A percentile compares a stretch with the other conserved stretches of the same genome.
Evolutionary conservation across 2,888 invertebrate species (phyloP).

Genomic region (Fissipunctia ypsillon): DNA sequence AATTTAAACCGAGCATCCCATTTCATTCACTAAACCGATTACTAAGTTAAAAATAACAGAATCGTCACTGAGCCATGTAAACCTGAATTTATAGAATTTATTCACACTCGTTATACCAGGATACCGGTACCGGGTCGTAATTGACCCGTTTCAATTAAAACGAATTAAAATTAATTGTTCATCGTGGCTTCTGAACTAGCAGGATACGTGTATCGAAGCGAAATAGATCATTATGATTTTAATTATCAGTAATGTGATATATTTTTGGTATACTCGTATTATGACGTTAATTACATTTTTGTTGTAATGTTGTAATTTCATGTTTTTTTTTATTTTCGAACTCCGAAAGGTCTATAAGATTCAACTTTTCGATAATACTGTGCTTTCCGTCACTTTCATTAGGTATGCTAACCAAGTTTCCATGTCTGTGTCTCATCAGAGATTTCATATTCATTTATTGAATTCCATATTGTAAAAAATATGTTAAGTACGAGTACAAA

Average conservation of each 20-base stretch:
- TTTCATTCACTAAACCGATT: slow-evolving; percentile 42
- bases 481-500: too few relatives aligned
- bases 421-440: background rate
- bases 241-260: slow-evolving; percentile 29
- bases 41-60: background rate
- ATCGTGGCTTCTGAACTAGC: background rate
- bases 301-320: background rate
- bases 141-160: slow-evolving; percentile 20
- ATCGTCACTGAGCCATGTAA: background rate
- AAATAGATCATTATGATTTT: slow-evolving; percentile 36
- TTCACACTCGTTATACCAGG: background rate
- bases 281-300: background rate
- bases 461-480: too few relatives aligned
- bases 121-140: slow-evolving; percentile 23
- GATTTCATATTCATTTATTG: too few relatives aligned
- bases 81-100: slow-evolving; percentile 11
- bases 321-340: background rate
- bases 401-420: background rate
- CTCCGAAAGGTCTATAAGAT: too few relatives aligned
- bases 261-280: slow-evolving; percentile 7
- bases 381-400: background rate
- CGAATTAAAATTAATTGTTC: slow-evolving; percentile 28
- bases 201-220: slow-evolving; percentile 24
- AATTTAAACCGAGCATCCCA: slow-evolving; percentile 28
- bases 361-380: background rate